phyloP scores from a whole-genome alignment of 2,888 invertebrate genomes.

The Eumacrocentrus americanus region DNA sequence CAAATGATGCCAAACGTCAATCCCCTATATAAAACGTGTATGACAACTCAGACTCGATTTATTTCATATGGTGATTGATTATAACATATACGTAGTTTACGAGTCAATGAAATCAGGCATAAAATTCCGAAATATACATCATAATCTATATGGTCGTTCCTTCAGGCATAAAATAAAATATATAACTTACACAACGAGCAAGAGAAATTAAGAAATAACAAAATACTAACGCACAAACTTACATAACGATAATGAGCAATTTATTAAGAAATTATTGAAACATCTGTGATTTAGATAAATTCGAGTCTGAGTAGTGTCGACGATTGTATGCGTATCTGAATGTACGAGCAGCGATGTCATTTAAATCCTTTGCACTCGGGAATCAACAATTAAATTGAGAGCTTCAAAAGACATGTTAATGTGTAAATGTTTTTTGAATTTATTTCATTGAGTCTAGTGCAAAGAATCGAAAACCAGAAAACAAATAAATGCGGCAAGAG shows the following conservation, averaged over 20 bases:
- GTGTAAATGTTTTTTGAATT: background rate
- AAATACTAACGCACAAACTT: slow-evolving; percentile 12
- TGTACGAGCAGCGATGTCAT: background rate
- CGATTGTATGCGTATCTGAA: background rate
- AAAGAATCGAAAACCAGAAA: slow-evolving; percentile 26
- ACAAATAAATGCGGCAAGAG: slow-evolving; percentile 17
- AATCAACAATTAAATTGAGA: background rate
- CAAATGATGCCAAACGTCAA: no score
- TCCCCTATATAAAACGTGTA: background rate
- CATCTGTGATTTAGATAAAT: slow-evolving; percentile 18
- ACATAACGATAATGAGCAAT: slow-evolving; percentile 8
- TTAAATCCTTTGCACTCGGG: background rate
- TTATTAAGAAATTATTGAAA: slow-evolving; percentile 9
- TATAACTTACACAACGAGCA: background rate
- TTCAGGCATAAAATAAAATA: background rate
- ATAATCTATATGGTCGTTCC: background rate
- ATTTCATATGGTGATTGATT: slow-evolving; percentile 25
- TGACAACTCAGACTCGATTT: slow-evolving; percentile 27
- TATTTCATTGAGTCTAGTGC: no score
- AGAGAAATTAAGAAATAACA: background rate
- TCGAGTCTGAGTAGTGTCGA: slow-evolving; percentile 12
- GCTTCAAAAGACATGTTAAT: background rate
- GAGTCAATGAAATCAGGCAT: background rate
- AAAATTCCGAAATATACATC: slow-evolving; percentile 1
- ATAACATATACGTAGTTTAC: no score